Conservation (phyloP, 2,888 invertebrate genomes). For the Agrochola lychnidis region DNA sequence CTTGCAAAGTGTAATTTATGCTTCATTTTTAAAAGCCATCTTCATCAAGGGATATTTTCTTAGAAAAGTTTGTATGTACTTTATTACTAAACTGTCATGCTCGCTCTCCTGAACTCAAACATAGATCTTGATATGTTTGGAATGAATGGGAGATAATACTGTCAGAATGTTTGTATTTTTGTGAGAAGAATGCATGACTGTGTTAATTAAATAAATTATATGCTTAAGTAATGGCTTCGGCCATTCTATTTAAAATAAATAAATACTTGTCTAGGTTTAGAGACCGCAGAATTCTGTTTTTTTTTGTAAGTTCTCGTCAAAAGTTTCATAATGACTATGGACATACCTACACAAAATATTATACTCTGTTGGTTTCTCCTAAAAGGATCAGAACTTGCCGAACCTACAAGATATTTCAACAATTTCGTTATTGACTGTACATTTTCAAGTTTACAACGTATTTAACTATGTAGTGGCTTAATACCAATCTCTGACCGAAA, state of each 20-base stretch:
- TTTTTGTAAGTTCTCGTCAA: not conserved
- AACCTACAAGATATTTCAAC: not conserved
- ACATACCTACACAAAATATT: not conserved
- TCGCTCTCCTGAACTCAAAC: no score
- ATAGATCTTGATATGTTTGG: no score
- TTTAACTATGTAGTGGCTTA: conserved; percentile 66
- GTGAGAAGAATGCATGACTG: no score
- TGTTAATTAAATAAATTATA: no score
- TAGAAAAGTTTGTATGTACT: not conserved
- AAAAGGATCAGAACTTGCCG: not conserved
- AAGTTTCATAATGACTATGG: not conserved
- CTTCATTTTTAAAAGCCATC: conserved; percentile 17
- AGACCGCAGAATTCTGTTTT: not conserved
- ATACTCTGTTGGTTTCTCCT: not conserved
- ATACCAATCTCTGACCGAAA: conserved; percentile 58
- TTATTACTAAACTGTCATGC: not conserved
- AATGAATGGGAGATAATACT: no score
- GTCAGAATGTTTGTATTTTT: no score
- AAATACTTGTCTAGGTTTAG: not conserved
- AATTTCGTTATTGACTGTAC: conserved; percentile 55
- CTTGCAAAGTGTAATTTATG: conserved; percentile 19
- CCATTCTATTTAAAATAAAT: no score
- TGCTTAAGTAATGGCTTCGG: no score
- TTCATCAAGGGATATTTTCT: not conserved
- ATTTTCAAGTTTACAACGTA: conserved; percentile 66